Conservation (phyloP, 2,113 vertebrate species). For the Myotis lucifugus region DNA sequence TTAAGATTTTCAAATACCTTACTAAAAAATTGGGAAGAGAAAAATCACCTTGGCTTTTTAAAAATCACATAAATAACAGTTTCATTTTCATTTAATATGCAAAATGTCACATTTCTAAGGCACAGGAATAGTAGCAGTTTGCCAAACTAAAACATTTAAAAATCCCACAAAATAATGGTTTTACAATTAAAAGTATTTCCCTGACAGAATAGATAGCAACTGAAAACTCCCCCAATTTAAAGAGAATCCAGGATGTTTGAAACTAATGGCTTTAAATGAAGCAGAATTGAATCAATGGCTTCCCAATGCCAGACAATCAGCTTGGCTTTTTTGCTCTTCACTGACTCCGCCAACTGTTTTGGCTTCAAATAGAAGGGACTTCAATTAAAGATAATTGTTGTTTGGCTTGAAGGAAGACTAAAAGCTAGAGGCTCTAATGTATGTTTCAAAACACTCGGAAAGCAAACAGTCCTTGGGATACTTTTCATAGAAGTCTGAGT, state of each 20-base stretch:
- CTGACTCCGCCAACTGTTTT: slow-evolving; percentile 49
- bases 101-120: slow-evolving; percentile 51
- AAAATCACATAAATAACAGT: slow-evolving; percentile 36
- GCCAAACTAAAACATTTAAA: slow-evolving; percentile 9
- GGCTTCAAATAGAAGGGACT: slow-evolving; percentile 52
- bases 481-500: neutral
- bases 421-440: neutral
- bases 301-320: neutral
- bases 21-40: slow-evolving; percentile 33
- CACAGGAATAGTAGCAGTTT: slow-evolving; percentile 36
- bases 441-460: slow-evolving; percentile 32
- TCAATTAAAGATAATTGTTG: slow-evolving; percentile 65
- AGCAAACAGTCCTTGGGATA: slow-evolving; percentile 25
- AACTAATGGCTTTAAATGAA: slow-evolving; percentile 54
- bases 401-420: slow-evolving; percentile 64
- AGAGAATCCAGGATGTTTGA: slow-evolving; percentile 15
- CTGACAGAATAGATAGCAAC: slow-evolving; percentile 21
- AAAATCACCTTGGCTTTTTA: slow-evolving; percentile 56
- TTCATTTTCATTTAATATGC: slow-evolving; percentile 14
- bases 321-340: neutral
- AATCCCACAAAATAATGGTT: slow-evolving; percentile 20
- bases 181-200: slow-evolving; percentile 50
- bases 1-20: slow-evolving; percentile 61
- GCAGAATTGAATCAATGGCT: slow-evolving; percentile 43
- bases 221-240: slow-evolving; percentile 48